A percentile compares a stretch with the other conserved stretches of the same genome.
Conservation (phyloP, 2,113 vertebrate species). For the Progne subis region DNA sequence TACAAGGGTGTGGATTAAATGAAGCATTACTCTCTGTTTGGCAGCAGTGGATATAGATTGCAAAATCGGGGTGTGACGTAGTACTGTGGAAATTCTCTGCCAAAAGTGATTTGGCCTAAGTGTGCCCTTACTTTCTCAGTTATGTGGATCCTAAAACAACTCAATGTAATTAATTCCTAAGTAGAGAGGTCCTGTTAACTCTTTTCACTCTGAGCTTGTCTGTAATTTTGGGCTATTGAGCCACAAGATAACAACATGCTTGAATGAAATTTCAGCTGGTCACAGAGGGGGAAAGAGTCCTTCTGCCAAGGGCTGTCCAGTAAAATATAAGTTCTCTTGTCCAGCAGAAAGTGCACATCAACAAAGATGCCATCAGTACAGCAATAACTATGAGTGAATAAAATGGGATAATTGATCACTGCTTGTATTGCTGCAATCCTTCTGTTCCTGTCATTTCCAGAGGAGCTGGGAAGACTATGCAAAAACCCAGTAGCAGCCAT, state of each 20-base stretch:
- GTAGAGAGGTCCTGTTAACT: slow-evolving; percentile 17
- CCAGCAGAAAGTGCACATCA: neutral
- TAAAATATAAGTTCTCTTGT: neutral
- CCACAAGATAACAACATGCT: neutral
- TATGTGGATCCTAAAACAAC: slow-evolving; percentile 43
- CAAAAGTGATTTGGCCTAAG: slow-evolving; percentile 55
- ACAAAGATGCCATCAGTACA: neutral
- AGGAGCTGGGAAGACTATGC: neutral
- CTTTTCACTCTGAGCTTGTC: slow-evolving; percentile 26
- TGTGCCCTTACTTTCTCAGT: slow-evolving; percentile 61
- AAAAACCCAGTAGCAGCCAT: neutral
- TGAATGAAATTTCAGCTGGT: neutral
- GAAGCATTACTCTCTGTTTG: slow-evolving; percentile 68
- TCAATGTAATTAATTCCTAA: slow-evolving; percentile 48
- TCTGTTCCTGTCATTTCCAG: neutral
- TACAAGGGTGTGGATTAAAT: slow-evolving; percentile 72
- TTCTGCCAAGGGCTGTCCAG: neutral
- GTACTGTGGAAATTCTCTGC: slow-evolving; percentile 47
- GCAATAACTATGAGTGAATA: neutral
- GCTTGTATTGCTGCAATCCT: neutral
- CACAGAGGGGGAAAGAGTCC: neutral
- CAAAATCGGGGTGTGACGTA: slow-evolving; percentile 66
- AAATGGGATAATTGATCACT: neutral
- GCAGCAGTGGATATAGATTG: slow-evolving; percentile 49
- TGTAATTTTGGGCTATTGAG: neutral